Base-by-base conservation (phyloP, 2,888 invertebrate species). In the Meandrusa payeni region DNA sequence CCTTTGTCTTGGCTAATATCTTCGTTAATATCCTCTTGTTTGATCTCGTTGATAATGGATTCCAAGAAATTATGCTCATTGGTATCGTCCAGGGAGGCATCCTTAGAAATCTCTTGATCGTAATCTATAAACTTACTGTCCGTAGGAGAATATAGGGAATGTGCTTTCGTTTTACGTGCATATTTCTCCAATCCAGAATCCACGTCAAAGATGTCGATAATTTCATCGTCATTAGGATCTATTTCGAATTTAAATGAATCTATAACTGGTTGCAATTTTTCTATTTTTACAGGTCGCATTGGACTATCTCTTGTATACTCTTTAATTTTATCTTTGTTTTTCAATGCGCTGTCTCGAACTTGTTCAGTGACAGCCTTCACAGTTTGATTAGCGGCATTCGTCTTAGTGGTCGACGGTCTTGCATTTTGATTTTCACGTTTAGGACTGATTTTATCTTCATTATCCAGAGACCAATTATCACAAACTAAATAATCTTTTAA, bases 401-500 rank as follows among this genome's bases (percentile, higher is more conserved):
- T 10, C 7, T 58, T 48, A 2, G 52, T 51, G 28, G 50, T 54
- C 2, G 54, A 48, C 2, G 54, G 48, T 46, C 59, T 64, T n/a
- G 43, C 19, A 2, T 45, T 1, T 44, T 64, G 73, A 0, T 70
- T 69, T 2, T 65, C 68, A 0, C 53, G 34, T 50, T 64, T 70
- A 0, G 81, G 83, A 38, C 79, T 82, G 3, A 57, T 64, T 57
- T 75, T 83, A 2, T 83, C 82, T 5, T 86, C 87, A 31, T 77
- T 82, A 15, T 87, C 87, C 7, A 81, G 53, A 2, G 88, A 87
- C 88, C 88, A 88, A 52, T 87, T 88, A 40, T 88, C 88, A 46
- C 88, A 88, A 6, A 88, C 71, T 26, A 88, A 62, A 47, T 76
- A 87, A 55, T 87, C 88, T 45, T 65, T 77, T 6, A 87, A 64